Base-by-base conservation (phyloP, 1,140 invertebrate species). In the Oscheius sp. region DNA sequence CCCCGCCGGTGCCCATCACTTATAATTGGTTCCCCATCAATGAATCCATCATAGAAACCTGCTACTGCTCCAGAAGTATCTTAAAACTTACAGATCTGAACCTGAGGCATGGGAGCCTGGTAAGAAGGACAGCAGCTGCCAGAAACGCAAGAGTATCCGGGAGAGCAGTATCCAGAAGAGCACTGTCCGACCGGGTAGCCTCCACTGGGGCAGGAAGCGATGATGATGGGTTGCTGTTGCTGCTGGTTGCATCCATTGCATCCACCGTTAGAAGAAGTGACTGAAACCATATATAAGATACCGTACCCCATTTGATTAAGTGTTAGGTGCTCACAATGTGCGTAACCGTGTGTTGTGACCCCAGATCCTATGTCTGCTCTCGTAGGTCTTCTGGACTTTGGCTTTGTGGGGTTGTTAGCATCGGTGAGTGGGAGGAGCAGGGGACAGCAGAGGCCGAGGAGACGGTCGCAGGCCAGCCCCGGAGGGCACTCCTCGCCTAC, bases 121-220 rank as follows among this genome's bases (percentile, higher is more conserved):
- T 59, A 68, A 15, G 69, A 65, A 31, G 79, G 70, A 59, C 80
- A 81, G 66, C 80, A 81, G 29, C 70, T 42, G 71, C 76, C 76
- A 31, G 75, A 79, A 28, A 79, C 67, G 73, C 80, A 81, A 28
- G 73, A 68, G 76, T 80, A 81, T 26, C 81, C 81, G 36, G 75
- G 49, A 42, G 79, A 64, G 65, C 80, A 81, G 49, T 49, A 68
- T 38, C 79, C 79, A 35, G 58, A 68, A 34, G 72, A 79, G 66
- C 80, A 81, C 36, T 36, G 42, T 38, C 80, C 80, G 42, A 79
- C 81, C 29, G 80, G 76, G 45, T 74, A 68, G 35, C 66, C 73
- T 42, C 80, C 80, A 62, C 73, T 70, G 18, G 80, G 80, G 63
- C 80, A 81, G 20, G 62, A 31, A 7, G 29, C 15, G 23, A 49